Evolutionary conservation across 2,797 vertebrate genomes (phyloP), one percentile per base, ranked within the genome.

Genomic region (Selene dorsalis): DNA sequence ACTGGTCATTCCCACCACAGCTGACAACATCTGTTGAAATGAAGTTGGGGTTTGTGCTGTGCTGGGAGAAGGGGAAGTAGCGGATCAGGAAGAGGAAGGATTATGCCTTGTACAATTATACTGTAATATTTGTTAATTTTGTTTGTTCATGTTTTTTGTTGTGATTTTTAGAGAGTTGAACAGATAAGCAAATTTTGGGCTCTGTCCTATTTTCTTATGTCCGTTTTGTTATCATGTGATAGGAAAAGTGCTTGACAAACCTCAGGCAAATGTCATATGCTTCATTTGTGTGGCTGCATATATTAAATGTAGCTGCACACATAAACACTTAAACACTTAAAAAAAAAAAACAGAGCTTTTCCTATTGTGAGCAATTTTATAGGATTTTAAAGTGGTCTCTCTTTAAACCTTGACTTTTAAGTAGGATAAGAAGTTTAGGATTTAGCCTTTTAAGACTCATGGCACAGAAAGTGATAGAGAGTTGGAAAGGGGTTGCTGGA

Each of bases 21-120:
- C 80, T 83, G 82, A 84, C 77, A 86, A 89, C 88, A 89, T 92
- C 82, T 90, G 89, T 65, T 87, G 76, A 87, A 92, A 83, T 84
- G 47, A 71, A 82, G 71, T 66, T 64, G 72, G 73, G 86, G 79
- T 78, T 85, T 77, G 57, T 77, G 45, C 75, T 71, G 80, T 76
- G 74, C 61, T 78, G 75, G 83, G 83, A 84, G 80, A 74, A 63
- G 81, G 62, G 81, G 69, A 69, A 65, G 68, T 69, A 45, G 71
- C 58, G 73, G 75, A 84, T 80, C 73, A 84, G 74, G 82, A 88
- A 87, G 79, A 84, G 84, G 73, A 85, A 79, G 67, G 61, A 50
- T 77, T 60, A 53, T 60, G 69, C 60, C 87, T 81, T 83, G 57
- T 62, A 48, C 70, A 77, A 50, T 47, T 39, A n/a, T 53, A 32